phyloP scores from a whole-genome alignment of 2,888 invertebrate species.

The Dioctria rufipes region DNA sequence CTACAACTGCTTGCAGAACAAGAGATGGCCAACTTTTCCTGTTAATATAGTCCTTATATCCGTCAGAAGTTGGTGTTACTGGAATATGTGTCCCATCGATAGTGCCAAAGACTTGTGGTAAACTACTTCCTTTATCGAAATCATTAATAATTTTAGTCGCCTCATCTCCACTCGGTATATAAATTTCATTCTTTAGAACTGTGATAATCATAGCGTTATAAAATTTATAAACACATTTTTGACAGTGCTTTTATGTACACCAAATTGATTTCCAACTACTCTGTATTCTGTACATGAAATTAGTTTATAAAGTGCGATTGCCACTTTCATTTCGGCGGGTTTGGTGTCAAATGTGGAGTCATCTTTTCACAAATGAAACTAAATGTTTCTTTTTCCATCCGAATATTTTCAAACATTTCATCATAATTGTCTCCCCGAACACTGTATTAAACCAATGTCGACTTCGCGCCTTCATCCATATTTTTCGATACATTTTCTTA shows the following conservation, averaged over 20 bases:
- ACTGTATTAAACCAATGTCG: too few relatives aligned
- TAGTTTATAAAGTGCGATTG: conserved; percentile 27
- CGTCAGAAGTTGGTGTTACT: too few relatives aligned
- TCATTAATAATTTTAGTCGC: not conserved
- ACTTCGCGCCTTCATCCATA: too few relatives aligned
- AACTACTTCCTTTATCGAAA: not conserved
- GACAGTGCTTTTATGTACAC: conserved; percentile 12
- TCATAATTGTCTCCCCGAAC: too few relatives aligned
- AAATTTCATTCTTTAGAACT: not conserved
- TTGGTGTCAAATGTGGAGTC: too few relatives aligned
- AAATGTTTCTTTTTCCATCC: too few relatives aligned
- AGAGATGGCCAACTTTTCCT: conserved; percentile 5
- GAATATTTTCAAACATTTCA: too few relatives aligned
- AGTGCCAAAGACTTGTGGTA: conserved; percentile 2
- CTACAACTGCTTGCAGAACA: conserved; percentile 29
- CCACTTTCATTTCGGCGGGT: too few relatives aligned
- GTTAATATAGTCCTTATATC: too few relatives aligned
- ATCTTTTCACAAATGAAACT: too few relatives aligned
- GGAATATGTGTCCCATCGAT: too few relatives aligned
- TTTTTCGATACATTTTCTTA: too few relatives aligned
- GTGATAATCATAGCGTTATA: not conserved
- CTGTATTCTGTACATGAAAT: conserved; percentile 23
- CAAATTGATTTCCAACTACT: conserved; percentile 38
- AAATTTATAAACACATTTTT: not conserved
- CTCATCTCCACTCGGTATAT: not conserved